A percentile compares a stretch with the other conserved stretches of the same genome.
These are phyloP conservation scores for Pholis gunnellus DNA, from an alignment of 2,113 vertebrate species.

Conservation along the genomic window DNA sequence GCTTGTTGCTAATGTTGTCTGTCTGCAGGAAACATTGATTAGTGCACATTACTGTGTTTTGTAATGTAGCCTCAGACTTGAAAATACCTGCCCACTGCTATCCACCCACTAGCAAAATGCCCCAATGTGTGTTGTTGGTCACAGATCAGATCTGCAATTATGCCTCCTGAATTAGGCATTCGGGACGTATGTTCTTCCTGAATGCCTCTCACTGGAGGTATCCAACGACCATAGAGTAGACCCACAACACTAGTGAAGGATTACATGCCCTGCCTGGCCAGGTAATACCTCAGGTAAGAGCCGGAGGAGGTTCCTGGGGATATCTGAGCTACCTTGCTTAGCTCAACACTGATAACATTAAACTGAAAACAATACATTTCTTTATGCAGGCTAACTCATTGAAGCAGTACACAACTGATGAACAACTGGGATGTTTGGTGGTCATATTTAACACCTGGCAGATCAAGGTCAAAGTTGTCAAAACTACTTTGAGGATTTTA, in stretches of 20 bases:
- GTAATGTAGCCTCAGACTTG: neutral
- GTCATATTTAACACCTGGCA: neutral
- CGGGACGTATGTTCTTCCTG: neutral
- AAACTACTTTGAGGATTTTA: neutral
- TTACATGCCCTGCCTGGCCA: neutral
- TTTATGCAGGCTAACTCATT: neutral
- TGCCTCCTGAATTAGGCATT: constrained; percentile 1
- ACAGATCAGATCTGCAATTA: neutral
- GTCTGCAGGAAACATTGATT: neutral
- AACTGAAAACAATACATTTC: neutral
- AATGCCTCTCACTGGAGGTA: neutral
- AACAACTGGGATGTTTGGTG: neutral
- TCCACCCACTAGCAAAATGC: neutral
- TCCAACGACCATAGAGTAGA: neutral
- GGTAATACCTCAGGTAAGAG: neutral
- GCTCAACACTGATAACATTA: neutral
- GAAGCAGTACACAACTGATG: neutral
- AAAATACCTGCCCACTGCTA: neutral
- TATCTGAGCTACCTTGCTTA: neutral
- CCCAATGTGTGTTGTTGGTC: neutral
- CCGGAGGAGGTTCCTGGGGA: neutral
- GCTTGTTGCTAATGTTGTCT: neutral
- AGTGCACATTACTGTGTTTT: neutral
- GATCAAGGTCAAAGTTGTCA: neutral
- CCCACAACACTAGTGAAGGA: neutral